phyloP scores from a whole-genome alignment of 1,140 invertebrate genomes.

The Diprion similis region DNA sequence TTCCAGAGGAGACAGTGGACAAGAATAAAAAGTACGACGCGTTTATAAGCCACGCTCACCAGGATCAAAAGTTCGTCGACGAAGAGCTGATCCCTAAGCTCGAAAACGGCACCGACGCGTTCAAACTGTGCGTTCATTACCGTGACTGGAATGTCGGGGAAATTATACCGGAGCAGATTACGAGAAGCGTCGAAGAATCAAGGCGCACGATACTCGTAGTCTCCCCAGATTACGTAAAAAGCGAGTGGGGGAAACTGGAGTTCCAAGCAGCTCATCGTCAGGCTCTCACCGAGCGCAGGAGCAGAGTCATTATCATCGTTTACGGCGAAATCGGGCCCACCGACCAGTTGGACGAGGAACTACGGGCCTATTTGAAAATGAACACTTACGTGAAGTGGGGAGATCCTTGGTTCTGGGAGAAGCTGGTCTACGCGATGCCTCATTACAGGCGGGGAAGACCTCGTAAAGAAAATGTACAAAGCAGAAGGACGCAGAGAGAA shows the following conservation, averaged over 20 bases:
- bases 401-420: conserved; percentile 89
- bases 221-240: conserved; percentile 82
- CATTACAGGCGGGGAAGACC: conserved; percentile 42
- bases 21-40: conserved; percentile 84
- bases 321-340: conserved; percentile 75
- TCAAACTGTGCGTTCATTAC: conserved; percentile 79
- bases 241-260: conserved; percentile 86
- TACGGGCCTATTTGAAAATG: conserved; percentile 78
- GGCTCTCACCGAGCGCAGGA: conserved; percentile 76
- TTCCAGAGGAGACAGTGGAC: conserved; percentile 77
- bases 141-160: conserved; percentile 82
- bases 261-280: conserved; percentile 80
- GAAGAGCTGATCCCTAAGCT: conserved; percentile 72
- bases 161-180: conserved; percentile 81
- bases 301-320: conserved; percentile 79
- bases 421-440: conserved; percentile 77
- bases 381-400: conserved; percentile 89
- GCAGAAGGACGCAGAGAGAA: neutral
- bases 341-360: conserved; percentile 74
- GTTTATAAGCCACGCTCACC: conserved; percentile 86
- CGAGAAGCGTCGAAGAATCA: conserved; percentile 78
- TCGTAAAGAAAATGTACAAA: neutral
- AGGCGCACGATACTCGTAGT: conserved; percentile 83
- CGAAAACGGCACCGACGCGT: conserved; percentile 66
- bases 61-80: conserved; percentile 79